Base-by-base conservation (phyloP, 1,140 invertebrate genomes). In the Aphis gossypii region DNA sequence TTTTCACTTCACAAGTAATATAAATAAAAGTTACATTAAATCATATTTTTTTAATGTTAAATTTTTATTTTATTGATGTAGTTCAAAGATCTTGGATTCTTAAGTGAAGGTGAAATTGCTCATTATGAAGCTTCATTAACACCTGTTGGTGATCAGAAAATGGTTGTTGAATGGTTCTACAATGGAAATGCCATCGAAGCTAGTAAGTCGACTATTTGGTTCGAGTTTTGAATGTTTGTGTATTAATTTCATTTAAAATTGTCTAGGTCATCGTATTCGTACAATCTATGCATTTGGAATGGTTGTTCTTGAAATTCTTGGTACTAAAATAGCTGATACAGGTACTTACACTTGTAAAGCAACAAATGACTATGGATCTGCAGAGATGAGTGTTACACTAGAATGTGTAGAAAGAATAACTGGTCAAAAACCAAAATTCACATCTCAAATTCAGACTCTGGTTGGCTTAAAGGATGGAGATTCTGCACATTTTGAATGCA, bases 81-180 rank as follows among this genome's bases (percentile, higher is more conserved):
- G 95, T 98, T 98, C 95, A 96, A 97, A 94, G 97, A 98, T 94
- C 96, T 98, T 87, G 96, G 96, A 14, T 98, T 98, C 94, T 96
- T 99, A 30, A 97, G 96, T 23, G 98, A 99, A 96, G 98, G 98
- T 82, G 98, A 99, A 95, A 97, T 98, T 94, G 98, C 98, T 94
- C 98, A 99, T 95, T 99, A 99, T 95, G 98, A 99, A 95, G 98
- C 98, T 30, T 98, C 98, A 76, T 96, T 99, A 1, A 97, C 98
- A 84, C 99, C 99, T 23, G 97, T 98, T 90, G 98, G 98, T 44
- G 99, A 99, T 95, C 98, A 99, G 95, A 98, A 97, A 48, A 99
- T 99, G 98, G 97, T 97, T 48, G 98, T 99, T 48, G 98, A 99
- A 96, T 99, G 99, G 99, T 99, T 99, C 96, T 99, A 98, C 94